Conservation (phyloP, 1,140 invertebrate species). For the Drosophila eugracilis region DNA sequence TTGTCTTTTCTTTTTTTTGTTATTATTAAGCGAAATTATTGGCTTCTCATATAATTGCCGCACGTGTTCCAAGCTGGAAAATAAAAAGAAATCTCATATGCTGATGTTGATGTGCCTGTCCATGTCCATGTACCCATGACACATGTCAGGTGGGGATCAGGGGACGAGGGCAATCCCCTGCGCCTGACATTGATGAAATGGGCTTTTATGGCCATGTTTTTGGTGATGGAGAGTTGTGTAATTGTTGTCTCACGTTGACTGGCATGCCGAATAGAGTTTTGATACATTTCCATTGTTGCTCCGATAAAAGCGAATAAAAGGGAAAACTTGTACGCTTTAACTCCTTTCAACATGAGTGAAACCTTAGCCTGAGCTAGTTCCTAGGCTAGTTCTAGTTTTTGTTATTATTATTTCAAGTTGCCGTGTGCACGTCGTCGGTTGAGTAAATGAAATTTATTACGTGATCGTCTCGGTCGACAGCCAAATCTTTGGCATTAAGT, state of each 20-base stretch:
- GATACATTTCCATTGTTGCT: conserved; percentile 3
- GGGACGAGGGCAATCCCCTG: conserved; percentile 12
- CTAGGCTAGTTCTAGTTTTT: not conserved
- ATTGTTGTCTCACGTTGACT: conserved; percentile 59
- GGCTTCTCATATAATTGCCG: conserved; percentile 57
- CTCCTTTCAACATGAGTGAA: not conserved
- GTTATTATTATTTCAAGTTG: conserved; percentile 17
- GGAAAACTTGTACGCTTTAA: not conserved
- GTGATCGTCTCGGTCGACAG: conserved; percentile 45
- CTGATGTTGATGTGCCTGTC: conserved; percentile 57
- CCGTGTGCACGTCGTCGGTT: conserved; percentile 21
- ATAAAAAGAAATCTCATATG: conserved; percentile 48
- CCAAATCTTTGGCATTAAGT: conserved; percentile 25
- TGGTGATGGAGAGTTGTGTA: conserved; percentile 52
- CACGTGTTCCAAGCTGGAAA: conserved; percentile 55
- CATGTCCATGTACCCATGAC: conserved; percentile 56
- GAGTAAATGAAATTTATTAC: conserved; percentile 71
- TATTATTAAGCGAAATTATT: conserved; percentile 70
- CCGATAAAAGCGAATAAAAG: conserved; percentile 4
- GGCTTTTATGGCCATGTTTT: conserved; percentile 71
- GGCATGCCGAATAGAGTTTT: conserved; percentile 48
- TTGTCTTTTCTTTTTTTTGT: conserved; percentile 23
- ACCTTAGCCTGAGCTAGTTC: not conserved
- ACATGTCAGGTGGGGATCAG: conserved; percentile 32
- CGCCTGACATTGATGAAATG: conserved; percentile 77